Conservation (phyloP, 1,140 invertebrate genomes). For the Bathynomus jamesi region DNA sequence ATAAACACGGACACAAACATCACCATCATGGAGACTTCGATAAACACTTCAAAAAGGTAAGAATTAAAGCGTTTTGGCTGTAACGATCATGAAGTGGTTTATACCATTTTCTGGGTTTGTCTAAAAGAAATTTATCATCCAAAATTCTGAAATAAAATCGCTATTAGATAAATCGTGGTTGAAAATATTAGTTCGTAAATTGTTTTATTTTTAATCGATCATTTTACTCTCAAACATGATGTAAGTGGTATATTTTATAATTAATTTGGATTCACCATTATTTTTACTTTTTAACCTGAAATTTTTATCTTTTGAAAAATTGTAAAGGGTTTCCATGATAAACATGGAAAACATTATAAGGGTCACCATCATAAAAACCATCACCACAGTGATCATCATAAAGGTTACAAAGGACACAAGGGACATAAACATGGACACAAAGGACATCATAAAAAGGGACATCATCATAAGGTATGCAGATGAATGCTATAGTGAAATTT, state of each 20-base stretch:
- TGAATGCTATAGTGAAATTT: neutral
- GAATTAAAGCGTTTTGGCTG: too few relatives aligned
- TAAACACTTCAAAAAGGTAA: slow-evolving; percentile 11
- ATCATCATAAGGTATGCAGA: slow-evolving; percentile 20
- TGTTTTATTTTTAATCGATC: too few relatives aligned
- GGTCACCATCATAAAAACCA: slow-evolving; percentile 1
- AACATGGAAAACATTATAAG: slow-evolving; percentile 7
- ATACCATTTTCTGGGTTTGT: too few relatives aligned
- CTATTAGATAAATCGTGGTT: too few relatives aligned
- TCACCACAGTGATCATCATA: neutral
- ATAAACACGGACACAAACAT: slow-evolving; percentile 20
- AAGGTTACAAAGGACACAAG: slow-evolving; percentile 26
- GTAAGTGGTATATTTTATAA: too few relatives aligned
- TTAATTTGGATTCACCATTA: too few relatives aligned
- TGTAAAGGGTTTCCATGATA: slow-evolving; percentile 11
- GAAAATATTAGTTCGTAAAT: too few relatives aligned
- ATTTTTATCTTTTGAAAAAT: neutral
- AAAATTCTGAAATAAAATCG: too few relatives aligned
- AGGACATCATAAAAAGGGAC: slow-evolving; percentile 33
- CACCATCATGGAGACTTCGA: slow-evolving; percentile 17
- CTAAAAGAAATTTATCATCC: too few relatives aligned
- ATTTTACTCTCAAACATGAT: too few relatives aligned
- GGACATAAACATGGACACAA: slow-evolving; percentile 30
- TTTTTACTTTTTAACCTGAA: too few relatives aligned
- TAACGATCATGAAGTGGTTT: too few relatives aligned